Conservation (phyloP, 2,888 invertebrate genomes). For the Tetramorium bicarinatum region DNA sequence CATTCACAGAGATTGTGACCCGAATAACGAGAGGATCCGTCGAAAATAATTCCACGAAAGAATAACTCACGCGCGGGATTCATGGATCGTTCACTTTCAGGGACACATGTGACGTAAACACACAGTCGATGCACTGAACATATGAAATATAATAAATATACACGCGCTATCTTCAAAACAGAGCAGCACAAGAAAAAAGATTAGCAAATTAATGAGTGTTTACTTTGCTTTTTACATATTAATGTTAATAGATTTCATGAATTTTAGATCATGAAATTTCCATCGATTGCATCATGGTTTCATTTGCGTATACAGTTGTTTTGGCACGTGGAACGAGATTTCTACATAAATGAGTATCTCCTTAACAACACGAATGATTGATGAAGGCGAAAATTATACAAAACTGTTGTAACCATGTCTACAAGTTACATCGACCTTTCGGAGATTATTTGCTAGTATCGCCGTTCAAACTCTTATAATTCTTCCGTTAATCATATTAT, state of each 20-base stretch:
- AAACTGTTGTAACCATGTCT: neutral
- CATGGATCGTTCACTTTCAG: neutral
- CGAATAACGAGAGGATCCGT: slow-evolving; percentile 58
- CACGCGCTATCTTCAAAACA: neutral
- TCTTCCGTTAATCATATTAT: neutral
- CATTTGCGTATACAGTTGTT: slow-evolving; percentile 15
- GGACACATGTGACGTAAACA: neutral
- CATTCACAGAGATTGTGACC: slow-evolving; percentile 47
- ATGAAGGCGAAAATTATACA: slow-evolving; percentile 8
- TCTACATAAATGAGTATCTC: slow-evolving; percentile 12
- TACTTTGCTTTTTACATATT: slow-evolving; percentile 3
- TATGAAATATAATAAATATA: slow-evolving; percentile 2
- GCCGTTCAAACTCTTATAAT: neutral
- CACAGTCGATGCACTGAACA: neutral
- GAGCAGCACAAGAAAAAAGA: neutral
- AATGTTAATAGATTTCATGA: slow-evolving; percentile 15
- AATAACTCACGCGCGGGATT: slow-evolving; percentile 34
- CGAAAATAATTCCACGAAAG: slow-evolving; percentile 64
- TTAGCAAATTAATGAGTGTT: neutral
- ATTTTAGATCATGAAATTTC: slow-evolving; percentile 1
- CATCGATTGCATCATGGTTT: neutral
- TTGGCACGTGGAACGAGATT: slow-evolving; percentile 11
- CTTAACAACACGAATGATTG: neutral
- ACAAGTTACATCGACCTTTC: neutral
- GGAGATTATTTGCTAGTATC: neutral